Evolutionary conservation across 2,113 vertebrate genomes (phyloP), one percentile per base, ranked within the genome.

Genomic region (Azemiops feae): DNA sequence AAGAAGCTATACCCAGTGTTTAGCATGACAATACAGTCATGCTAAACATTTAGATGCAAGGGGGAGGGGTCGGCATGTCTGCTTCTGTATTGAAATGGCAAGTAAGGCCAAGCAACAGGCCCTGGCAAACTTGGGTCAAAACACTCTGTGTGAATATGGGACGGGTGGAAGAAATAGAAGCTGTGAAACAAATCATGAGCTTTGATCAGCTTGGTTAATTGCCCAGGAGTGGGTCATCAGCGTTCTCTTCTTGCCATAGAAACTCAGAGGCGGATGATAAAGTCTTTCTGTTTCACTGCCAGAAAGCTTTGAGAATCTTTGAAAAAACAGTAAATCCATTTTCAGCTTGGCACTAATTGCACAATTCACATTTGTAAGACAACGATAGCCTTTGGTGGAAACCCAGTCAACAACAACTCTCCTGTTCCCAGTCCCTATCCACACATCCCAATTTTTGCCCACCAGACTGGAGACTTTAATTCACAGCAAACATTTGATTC

Each of bases 241-340:
- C 39, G 39, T 54, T 55, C 57, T 23, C 23, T 92, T 50, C 85
- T 87, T 34, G 39, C 58, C 52, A 3, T 81, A 55, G 89, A 86
- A 87, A 81, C 93, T 92, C 50, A 3, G 47, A 88, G 91, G 52
- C 30, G 0, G 91, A 55, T 87, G 93, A 90, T 91, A 57, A 88
- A 92, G 93, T 87, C 85, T 88, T 69, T 69, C 90, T 87, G 58
- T 53, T 89, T 92, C 88, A 1, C 23, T 52, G 88, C 85, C 52
- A 87, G 91, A 94, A 90, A 94, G 89, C 93, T 94, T 85, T 50
- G 30, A 57, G 89, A 90, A 88, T 92, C 91, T 89, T 45, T 34
- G 11, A 90, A 92, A 91, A 92, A 58, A 88, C 52, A n/a, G 52
- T 90, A 90, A 94, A 94, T 92, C 91, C 91, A 53, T 43, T 52